A percentile compares a stretch with the other conserved stretches of the same genome.
These are phyloP conservation scores for Heliconius nattereri DNA, from an alignment of 1,140 invertebrate genomes.

Conservation along the genomic window DNA sequence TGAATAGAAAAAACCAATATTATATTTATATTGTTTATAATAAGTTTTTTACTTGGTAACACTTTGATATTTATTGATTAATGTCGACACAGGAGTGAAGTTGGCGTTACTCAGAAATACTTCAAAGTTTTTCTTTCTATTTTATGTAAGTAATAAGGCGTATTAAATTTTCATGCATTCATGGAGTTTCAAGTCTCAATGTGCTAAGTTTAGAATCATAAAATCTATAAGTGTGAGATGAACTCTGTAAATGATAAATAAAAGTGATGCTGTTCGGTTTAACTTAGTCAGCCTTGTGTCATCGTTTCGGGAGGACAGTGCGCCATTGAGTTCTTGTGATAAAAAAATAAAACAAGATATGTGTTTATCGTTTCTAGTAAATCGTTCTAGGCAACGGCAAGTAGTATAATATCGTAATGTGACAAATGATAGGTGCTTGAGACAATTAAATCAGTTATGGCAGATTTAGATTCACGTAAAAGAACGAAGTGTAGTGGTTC, in stretches of 20 bases:
- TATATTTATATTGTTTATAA: conserved; percentile 4
- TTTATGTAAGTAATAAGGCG: conserved; percentile 69
- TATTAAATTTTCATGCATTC: conserved; percentile 57
- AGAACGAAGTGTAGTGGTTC: conserved; percentile 61
- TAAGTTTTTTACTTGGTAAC: conserved; percentile 3
- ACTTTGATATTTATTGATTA: conserved; percentile 23
- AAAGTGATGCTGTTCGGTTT: conserved; percentile 51
- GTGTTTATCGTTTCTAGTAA: conserved; percentile 55
- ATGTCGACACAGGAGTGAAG: conserved; percentile 34
- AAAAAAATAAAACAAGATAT: conserved; percentile 66
- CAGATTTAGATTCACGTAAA: conserved; percentile 52
- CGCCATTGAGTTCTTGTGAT: conserved; percentile 67
- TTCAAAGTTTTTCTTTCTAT: conserved; percentile 67
- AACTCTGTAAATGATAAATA: conserved; percentile 51
- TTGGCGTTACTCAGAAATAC: conserved; percentile 67
- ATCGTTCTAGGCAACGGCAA: conserved; percentile 47
- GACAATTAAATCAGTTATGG: conserved; percentile 63
- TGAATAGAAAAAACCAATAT: not conserved
- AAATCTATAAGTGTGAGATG: conserved; percentile 36
- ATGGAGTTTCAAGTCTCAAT: conserved; percentile 40
- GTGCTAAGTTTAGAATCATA: conserved; percentile 43
- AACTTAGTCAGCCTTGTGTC: conserved; percentile 66
- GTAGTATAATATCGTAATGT: conserved; percentile 61
- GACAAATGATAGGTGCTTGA: conserved; percentile 52
- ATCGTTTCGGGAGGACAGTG: conserved; percentile 63